Evolutionary conservation across 2,888 invertebrate species (phyloP), one percentile per base, ranked within the genome.

Genomic region (Heliconius ismenius): DNA sequence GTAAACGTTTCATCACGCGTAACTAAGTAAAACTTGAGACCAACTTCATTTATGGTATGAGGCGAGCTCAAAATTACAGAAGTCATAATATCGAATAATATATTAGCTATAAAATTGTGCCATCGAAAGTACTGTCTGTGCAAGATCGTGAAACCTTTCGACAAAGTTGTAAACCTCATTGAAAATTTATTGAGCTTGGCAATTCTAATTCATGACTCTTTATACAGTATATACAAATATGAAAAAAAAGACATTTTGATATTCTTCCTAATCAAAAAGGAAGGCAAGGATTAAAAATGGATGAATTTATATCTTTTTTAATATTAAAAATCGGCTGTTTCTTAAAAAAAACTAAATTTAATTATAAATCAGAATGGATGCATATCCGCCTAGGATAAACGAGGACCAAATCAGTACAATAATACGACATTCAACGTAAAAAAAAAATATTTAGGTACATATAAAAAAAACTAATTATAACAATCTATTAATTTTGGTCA

Each of bases 1-100:
- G 84, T 88, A 88, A 88, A 87, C 82, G 87, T 92, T 92, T 86
- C 90, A 86, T 90, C 90, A 91, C 87, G 74, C n/a, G 78, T 77
- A 79, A 65, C 75, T 63, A 77, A 78, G 78, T 79, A 77, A 79
- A 85, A 85, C 79, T 85, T 84, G 83, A 76, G 86, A 84, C 84
- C 81, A 76, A 83, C 85, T 84, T 83, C 84, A 86, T 87, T 87
- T 85, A 86, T 85, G 77, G 24, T 43, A 39, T 43, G 62, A 28
- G 32, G 39, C 70, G 24, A 49, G 65, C 60, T 75, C 60, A 18
- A 74, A 65, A 77, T 75, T 77, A 75, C 75, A 74, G 74, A 13
- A 73, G 24, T 73, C 76, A 74, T 77, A 77, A 77, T 70, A 68
- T 70, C 63, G 13, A 70, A 74, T 77, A 76, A 76, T 76, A 70